A percentile compares a stretch with the other conserved stretches of the same genome.
Conservation (phyloP, 2,888 invertebrate species). For the Lamellibrachia columna region DNA sequence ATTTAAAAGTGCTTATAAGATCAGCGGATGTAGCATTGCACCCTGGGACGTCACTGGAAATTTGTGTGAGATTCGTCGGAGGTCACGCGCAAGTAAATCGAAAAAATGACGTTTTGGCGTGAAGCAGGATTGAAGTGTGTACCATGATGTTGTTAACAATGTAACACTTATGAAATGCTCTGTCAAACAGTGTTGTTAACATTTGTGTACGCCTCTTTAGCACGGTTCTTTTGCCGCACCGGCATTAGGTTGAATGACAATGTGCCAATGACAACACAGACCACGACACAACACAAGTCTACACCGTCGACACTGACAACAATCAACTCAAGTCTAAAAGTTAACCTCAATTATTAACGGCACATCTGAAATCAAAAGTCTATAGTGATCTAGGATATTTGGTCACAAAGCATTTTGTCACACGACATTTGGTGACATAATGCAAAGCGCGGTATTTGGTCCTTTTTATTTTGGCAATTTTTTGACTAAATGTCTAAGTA, state of each 20-base stretch:
- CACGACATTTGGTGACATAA: too few species aligned
- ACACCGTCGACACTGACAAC: too few species aligned
- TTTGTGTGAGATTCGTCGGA: background rate
- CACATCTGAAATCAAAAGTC: too few species aligned
- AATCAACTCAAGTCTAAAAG: background rate
- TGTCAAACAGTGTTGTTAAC: background rate
- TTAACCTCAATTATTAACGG: too few species aligned
- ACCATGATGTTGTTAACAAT: background rate
- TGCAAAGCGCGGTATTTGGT: too few species aligned
- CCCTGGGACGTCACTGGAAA: background rate
- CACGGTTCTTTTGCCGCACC: background rate
- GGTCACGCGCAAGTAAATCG: background rate
- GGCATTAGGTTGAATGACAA: background rate
- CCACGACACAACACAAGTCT: background rate
- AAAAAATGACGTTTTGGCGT: background rate
- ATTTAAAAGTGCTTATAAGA: background rate
- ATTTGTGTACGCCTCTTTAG: background rate
- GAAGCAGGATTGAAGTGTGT: conserved; percentile 16
- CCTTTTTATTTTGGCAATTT: too few species aligned
- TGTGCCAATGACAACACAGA: background rate
- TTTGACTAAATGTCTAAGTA: too few species aligned
- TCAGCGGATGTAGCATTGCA: background rate
- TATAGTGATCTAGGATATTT: too few species aligned
- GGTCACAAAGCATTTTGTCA: too few species aligned
- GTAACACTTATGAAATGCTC: background rate